Base-by-base conservation (phyloP, 2,888 invertebrate species). In the Ectemnius cavifrons region DNA sequence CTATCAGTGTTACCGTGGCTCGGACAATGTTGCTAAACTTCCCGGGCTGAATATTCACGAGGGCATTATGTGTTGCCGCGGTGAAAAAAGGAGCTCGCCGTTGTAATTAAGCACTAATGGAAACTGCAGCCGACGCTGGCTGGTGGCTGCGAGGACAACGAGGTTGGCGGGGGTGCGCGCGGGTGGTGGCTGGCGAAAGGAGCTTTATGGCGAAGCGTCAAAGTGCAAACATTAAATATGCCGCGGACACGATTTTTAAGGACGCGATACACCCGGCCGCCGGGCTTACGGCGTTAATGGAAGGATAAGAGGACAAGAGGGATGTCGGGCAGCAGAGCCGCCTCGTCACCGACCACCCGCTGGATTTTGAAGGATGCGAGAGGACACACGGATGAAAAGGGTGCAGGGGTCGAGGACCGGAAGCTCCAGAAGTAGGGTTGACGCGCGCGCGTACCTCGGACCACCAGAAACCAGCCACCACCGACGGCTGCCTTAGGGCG, bases 321-420 rank as follows among this genome's bases (percentile, higher is more conserved):
- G 65, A 57, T 47, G 63, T 62, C 23, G 57, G 58, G 63, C 37
- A 37, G 37, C 37, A 37, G 37, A 11, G 37, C 37, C 37, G 8
- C 37, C 37, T 37, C 37, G 37, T 37, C 56, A 61, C 27, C 52
- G 1, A 13, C 5, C 23, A 47, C 46, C 23, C 73, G 76, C 57
- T 49, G 75, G 82, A 78, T 80, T 52, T 80, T 82, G 80, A 82
- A 80, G 82, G 82, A 81, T 82, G 79, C 77, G 77, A 79, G 82
- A 80, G 82, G 82, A 82, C 82, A 82, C 82, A 73, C 75, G 75
- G 72, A 77, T 82, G 80, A 82, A 82, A 82, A 80, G 82, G 82
- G 80, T 79, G 80, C 82, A 82, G 80, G 82, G 82, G 79, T 82
- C 82, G 80, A 82, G 80, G 79, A 80, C 80, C 80, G 82, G 82